phyloP scores from a whole-genome alignment of 2,113 vertebrate genomes.

The Atlantisia rogersi region DNA sequence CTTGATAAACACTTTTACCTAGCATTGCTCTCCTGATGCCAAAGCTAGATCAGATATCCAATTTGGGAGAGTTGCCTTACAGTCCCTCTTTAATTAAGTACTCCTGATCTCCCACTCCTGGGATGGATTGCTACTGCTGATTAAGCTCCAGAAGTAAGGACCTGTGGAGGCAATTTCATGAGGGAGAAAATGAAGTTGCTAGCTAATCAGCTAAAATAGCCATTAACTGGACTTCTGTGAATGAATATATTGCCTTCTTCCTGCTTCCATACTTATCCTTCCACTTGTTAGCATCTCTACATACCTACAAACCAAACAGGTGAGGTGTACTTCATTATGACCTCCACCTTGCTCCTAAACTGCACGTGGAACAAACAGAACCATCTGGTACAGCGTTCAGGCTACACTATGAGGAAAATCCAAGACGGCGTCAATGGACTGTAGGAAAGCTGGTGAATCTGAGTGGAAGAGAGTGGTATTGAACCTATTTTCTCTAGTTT shows the following conservation, averaged over 20 bases:
- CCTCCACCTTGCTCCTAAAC: not conserved
- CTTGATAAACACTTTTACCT: constrained; percentile 68
- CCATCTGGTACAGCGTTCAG: not conserved
- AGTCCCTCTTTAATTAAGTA: constrained; percentile 75
- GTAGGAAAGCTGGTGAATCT: not conserved
- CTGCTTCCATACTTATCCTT: not conserved
- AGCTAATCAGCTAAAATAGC: constrained; percentile 59
- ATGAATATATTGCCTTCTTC: not conserved
- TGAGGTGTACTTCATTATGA: not conserved
- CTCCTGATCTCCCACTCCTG: constrained; percentile 64
- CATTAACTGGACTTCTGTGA: constrained; percentile 50
- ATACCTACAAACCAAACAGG: not conserved
- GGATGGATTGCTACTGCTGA: constrained; percentile 69
- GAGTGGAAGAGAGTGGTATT: not conserved
- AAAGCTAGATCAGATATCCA: constrained; percentile 69
- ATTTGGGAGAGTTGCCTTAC: constrained; percentile 69
- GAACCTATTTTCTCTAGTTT: not conserved
- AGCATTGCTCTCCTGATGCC: constrained; percentile 68
- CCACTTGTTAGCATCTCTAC: not conserved
- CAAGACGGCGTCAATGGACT: not conserved
- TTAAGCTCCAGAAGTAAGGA: constrained; percentile 69
- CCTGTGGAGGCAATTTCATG: constrained; percentile 63
- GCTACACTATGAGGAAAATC: not conserved
- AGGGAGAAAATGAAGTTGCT: constrained; percentile 62
- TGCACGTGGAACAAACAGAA: not conserved